These are phyloP conservation scores for Hippocampus zosterae DNA, from an alignment of 2,113 vertebrate genomes.

Conservation along the genomic window DNA sequence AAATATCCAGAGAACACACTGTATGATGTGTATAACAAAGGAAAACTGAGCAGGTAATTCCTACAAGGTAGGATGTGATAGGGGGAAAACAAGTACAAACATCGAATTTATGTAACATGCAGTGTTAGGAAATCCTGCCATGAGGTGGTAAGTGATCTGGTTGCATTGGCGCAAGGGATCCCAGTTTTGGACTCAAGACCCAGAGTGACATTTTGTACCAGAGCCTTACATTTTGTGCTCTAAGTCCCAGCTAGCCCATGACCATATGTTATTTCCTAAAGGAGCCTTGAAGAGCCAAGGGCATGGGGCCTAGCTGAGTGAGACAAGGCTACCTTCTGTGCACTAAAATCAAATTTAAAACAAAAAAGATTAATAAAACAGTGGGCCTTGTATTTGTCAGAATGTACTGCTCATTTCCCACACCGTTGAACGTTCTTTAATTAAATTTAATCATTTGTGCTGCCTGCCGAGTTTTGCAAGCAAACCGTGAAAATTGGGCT, in stretches of 20 bases:
- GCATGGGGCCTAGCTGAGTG: constrained; percentile 18
- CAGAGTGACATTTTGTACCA: constrained; percentile 65
- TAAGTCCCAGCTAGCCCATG: constrained; percentile 25
- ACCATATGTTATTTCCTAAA: constrained; percentile 35
- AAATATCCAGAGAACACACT: constrained; percentile 45
- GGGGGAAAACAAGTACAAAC: constrained; percentile 26
- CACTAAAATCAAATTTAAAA: constrained; percentile 47
- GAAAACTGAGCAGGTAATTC: constrained; percentile 36
- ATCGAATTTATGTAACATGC: constrained; percentile 50
- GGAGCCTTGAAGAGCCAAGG: constrained; percentile 48
- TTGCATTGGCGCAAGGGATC: constrained; percentile 19
- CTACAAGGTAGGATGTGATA: constrained; percentile 31
- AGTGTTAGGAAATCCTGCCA: constrained; percentile 42
- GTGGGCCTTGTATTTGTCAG: constrained; percentile 40
- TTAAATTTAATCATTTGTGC: constrained; percentile 19
- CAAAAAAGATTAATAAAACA: constrained; percentile 38
- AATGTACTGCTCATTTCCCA: constrained; percentile 47
- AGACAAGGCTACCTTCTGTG: constrained; percentile 84
- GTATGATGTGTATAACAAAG: constrained; percentile 43
- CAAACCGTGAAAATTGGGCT: constrained; percentile 27
- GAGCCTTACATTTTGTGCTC: constrained; percentile 66
- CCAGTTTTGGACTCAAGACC: constrained; percentile 43
- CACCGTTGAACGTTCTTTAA: constrained; percentile 22
- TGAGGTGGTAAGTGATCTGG: constrained; percentile 15
- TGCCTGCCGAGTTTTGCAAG: constrained; percentile 41